A percentile compares a stretch with the other conserved stretches of the same genome.
phyloP scores from a whole-genome alignment of 1,140 invertebrate species.

The Caerostris darwini region DNA sequence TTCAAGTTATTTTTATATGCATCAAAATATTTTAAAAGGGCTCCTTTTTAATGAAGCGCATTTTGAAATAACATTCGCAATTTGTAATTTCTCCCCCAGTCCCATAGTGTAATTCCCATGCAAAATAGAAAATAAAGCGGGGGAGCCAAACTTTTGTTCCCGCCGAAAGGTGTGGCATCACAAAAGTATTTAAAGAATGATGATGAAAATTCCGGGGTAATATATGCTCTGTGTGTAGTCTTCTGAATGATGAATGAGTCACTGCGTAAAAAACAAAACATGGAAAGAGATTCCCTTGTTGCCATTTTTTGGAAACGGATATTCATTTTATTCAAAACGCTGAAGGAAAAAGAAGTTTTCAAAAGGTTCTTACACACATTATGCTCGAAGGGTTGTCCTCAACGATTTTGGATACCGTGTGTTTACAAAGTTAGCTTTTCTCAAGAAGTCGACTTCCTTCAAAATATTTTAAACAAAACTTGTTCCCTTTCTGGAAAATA shows the following conservation, averaged over 20 bases:
- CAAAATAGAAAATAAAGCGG: slow-evolving; percentile 22
- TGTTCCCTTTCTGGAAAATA: neutral
- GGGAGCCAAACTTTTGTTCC: slow-evolving; percentile 60
- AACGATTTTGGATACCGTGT: slow-evolving; percentile 43
- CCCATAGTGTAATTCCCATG: neutral
- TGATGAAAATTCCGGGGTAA: slow-evolving; percentile 68
- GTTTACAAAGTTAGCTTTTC: slow-evolving; percentile 12
- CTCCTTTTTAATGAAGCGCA: too few species aligned
- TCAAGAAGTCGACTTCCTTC: neutral
- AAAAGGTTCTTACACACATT: slow-evolving; percentile 23
- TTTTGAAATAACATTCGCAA: slow-evolving; percentile 27
- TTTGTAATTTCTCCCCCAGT: slow-evolving; percentile 28
- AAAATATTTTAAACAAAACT: neutral
- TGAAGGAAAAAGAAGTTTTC: slow-evolving; percentile 39
- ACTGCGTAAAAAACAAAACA: slow-evolving; percentile 41
- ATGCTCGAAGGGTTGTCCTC: slow-evolving; percentile 31
- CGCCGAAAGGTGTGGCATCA: slow-evolving; percentile 45
- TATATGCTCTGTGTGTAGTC: slow-evolving; percentile 46
- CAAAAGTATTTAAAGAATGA: slow-evolving; percentile 72
- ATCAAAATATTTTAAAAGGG: too few species aligned
- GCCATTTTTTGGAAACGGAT: slow-evolving; percentile 54
- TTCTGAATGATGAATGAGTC: slow-evolving; percentile 51
- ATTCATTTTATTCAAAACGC: slow-evolving; percentile 50
- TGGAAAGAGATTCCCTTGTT: slow-evolving; percentile 45
- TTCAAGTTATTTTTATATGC: too few species aligned